phyloP scores from a whole-genome alignment of 2,888 invertebrate species.

The Cataglyphis altisquamis region DNA sequence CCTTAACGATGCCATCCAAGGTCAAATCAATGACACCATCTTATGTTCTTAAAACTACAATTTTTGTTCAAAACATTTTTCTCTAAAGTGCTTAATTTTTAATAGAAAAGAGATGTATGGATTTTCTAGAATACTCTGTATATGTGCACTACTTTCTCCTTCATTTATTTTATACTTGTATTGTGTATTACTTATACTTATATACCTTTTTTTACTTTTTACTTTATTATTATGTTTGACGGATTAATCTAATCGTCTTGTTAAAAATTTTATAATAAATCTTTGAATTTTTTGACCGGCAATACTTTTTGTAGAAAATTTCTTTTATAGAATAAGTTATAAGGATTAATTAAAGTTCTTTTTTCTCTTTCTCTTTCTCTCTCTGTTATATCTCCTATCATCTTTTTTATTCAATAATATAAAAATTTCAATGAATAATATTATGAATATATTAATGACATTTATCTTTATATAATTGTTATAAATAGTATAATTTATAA shows the following conservation, averaged over 20 bases:
- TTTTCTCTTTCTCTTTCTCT: neutral
- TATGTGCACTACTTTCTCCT: neutral
- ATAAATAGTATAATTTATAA: neutral
- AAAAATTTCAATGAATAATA: slow-evolving; percentile 45
- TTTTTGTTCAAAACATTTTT: too few species aligned
- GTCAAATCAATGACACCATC: too few species aligned
- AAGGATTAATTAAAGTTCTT: neutral
- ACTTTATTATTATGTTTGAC: neutral
- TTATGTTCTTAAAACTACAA: too few species aligned
- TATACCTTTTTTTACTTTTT: neutral
- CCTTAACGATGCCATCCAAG: too few species aligned
- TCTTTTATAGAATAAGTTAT: neutral
- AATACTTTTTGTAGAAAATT: neutral
- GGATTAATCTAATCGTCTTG: neutral
- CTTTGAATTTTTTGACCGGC: neutral
- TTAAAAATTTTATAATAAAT: neutral
- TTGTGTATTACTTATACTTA: neutral
- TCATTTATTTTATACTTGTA: neutral
- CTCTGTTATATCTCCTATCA: neutral
- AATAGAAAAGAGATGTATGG: too few species aligned
- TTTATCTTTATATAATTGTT: neutral
- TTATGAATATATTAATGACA: neutral
- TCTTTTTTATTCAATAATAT: neutral
- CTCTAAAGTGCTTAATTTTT: too few species aligned
- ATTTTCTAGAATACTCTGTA: too few species aligned